Percentiles rank a stretch among this genome's conserved stretches.
Conservation (phyloP, 2,113 vertebrate genomes). For the Phyllostomus hastatus region DNA sequence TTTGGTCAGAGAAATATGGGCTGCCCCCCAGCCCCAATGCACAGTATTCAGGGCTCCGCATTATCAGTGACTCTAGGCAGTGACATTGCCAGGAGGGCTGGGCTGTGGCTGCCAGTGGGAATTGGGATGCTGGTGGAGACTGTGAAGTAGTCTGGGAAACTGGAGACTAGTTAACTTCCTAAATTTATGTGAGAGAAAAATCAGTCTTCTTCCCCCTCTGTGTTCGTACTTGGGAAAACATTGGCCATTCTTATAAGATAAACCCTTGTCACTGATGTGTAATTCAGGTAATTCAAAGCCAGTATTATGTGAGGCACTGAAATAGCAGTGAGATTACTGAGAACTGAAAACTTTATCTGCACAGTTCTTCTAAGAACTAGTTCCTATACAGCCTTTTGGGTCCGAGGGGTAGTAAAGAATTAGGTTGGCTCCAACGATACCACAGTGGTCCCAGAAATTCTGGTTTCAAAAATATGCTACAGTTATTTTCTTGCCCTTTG, state of each 20-base stretch:
- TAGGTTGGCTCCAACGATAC: neutral
- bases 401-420: neutral
- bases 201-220: neutral
- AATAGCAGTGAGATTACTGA: neutral
- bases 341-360: neutral
- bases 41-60: no score
- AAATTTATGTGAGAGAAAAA: neutral
- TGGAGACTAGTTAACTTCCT: neutral
- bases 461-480: neutral
- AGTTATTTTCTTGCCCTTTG: neutral
- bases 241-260: neutral
- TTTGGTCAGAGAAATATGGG: neutral
- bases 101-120: neutral
- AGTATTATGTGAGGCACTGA: neutral
- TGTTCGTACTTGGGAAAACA: neutral
- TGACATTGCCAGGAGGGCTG: neutral
- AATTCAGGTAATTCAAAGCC: neutral
- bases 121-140: fast-evolving
- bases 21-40: neutral
- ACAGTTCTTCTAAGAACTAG: neutral
- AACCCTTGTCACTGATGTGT: neutral
- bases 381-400: neutral
- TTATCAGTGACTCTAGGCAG: neutral
- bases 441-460: neutral
- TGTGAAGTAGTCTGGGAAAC: neutral